Base-by-base conservation (phyloP, 2,113 vertebrate genomes). In the Phyllostomus discolor region DNA sequence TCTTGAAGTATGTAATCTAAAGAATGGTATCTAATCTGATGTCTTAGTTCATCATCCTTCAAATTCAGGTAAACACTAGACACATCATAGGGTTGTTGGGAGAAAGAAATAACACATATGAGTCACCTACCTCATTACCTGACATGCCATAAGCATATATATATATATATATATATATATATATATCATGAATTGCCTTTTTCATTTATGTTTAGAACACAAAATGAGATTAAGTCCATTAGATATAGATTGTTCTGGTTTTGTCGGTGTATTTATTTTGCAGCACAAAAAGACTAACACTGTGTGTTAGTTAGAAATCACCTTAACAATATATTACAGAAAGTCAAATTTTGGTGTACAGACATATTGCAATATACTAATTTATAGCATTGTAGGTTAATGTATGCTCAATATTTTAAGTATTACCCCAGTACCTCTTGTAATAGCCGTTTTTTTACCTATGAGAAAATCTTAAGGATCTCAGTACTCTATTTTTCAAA, bases 381-480 rank as follows among this genome's bases (percentile, higher is more conserved):
- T 69, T 78, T 86, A 57, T 19, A 88, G 64, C 28, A 66, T 97
- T 96, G 66, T 48, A 66, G 82, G 1, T 33, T 87, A 82, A 26
- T 35, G 35, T 15, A 72, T 59, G 31, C 90, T 57, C 96, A 94
- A 88, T 38, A 94, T 46, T 95, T 91, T 38, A 52, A 86, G 66
- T 64, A 66, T 70, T 86, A 4, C 11, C 38, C 4, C 26, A 91
- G 70, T 46, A 33, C 62, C 12, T 82, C 24, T 35, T 86, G 72
- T 57, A 88, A 90, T 64, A 95, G 28, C 0, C 7, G 81, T 59
- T 97, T 95, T 96, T 88, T 90, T 95, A 83, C 28, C 41, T 24
- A 11, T n/a, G 5, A 5, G 80, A 91, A 95, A 86, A 90, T 91
- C n/a, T 20, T 89, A 12, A 95, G 57, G 92, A 87, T 83, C 59